These are phyloP conservation scores for Semotilus atromaculatus DNA, from an alignment of 2,797 vertebrate genomes.

Conservation along the genomic window DNA sequence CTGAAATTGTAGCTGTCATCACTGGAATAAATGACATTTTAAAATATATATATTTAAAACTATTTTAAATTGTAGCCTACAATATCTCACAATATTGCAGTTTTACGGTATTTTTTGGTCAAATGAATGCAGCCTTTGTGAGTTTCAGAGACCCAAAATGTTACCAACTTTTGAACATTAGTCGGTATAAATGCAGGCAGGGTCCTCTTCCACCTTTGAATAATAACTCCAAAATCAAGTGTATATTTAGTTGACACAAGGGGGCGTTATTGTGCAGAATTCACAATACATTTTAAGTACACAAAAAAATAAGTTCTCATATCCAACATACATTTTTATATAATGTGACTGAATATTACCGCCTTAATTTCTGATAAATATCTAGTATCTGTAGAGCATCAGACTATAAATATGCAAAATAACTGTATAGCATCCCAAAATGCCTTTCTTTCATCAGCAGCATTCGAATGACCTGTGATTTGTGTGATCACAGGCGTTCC, in stretches of 20 bases:
- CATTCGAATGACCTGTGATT: conserved; percentile 47
- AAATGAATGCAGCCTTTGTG: background rate
- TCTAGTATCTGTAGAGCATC: background rate
- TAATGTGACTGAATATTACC: background rate
- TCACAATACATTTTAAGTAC: background rate
- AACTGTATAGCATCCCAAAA: conserved; percentile 48
- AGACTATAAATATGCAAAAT: background rate
- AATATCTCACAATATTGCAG: background rate
- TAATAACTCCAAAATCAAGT: background rate
- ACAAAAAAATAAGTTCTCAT: background rate
- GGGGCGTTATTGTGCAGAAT: background rate
- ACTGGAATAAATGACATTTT: background rate
- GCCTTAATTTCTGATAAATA: conserved; percentile 51
- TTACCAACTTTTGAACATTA: background rate
- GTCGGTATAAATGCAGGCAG: too few species aligned
- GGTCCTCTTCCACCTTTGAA: background rate
- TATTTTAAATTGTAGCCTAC: background rate
- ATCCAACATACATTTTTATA: conserved; percentile 26
- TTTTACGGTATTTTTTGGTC: background rate
- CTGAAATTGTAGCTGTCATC: background rate
- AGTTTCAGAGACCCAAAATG: background rate
- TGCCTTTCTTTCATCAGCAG: conserved; percentile 67
- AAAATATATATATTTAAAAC: too few species aligned
- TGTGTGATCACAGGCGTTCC: conserved; percentile 42
- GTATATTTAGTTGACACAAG: background rate